Percentiles rank a stretch among this genome's conserved stretches.
Conservation (phyloP, 2,797 vertebrate genomes). For the Eospalax fontanierii region DNA sequence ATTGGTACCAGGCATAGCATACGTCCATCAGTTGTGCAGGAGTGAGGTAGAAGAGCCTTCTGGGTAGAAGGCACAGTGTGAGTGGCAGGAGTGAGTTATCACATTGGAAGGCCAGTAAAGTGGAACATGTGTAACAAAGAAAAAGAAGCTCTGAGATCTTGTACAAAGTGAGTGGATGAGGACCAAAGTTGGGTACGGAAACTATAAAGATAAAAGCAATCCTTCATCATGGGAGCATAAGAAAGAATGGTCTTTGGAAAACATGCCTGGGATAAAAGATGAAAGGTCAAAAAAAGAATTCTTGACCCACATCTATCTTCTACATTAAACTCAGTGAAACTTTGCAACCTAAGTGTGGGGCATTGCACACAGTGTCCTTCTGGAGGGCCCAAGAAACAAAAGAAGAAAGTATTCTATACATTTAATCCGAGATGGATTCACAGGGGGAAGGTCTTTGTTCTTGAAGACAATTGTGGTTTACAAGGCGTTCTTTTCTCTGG, state of each 20-base stretch:
- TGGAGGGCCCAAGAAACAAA: not conserved
- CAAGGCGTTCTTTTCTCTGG: constrained; percentile 80
- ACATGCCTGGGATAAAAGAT: not conserved
- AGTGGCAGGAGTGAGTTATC: not conserved
- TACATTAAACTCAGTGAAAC: not conserved
- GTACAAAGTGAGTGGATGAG: not conserved
- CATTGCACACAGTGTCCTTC: not conserved
- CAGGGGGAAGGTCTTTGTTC: constrained; percentile 72
- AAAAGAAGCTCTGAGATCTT: not conserved
- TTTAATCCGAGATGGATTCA: constrained; percentile 83
- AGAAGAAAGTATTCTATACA: not conserved
- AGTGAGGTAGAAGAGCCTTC: not conserved
- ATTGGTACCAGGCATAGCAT: not conserved
- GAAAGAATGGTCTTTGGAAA: constrained; percentile 7
- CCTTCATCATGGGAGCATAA: not conserved
- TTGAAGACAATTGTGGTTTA: constrained; percentile 84
- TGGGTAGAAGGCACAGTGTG: not conserved
- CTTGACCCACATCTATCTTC: not conserved
- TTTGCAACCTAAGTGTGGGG: not conserved
- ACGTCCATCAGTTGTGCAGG: not conserved
- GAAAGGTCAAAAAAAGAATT: constrained; percentile 47
- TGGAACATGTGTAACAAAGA: not conserved
- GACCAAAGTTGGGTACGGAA: not conserved
- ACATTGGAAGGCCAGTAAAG: not conserved
- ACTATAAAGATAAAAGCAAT: not conserved